These are phyloP conservation scores for Pipistrellus pygmaeus DNA, from an alignment of 2,797 vertebrate species.

Conservation along the genomic window DNA sequence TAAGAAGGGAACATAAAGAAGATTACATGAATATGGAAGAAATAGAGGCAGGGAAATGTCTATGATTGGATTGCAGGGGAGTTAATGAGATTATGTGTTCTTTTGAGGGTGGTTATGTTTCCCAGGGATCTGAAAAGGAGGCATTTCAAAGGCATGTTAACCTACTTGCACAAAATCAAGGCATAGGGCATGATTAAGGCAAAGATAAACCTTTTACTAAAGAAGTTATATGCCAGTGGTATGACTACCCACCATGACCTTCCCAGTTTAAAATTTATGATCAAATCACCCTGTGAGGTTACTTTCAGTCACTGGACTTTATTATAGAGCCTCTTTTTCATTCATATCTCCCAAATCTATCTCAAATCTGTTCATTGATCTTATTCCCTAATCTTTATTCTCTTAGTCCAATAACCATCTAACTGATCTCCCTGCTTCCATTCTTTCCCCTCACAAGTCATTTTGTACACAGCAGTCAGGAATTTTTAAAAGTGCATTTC, in stretches of 20 bases:
- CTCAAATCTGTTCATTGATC: not conserved
- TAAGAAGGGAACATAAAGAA: not conserved
- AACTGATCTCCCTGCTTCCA: not conserved
- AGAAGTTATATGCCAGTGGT: not conserved
- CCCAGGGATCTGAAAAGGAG: not conserved
- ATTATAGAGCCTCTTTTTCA: not conserved
- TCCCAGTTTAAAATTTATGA: not conserved
- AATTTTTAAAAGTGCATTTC: not conserved
- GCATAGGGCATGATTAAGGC: not conserved
- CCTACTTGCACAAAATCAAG: not conserved
- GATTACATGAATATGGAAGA: not conserved
- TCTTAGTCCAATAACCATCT: not conserved
- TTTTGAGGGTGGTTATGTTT: not conserved
- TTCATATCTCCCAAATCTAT: not conserved
- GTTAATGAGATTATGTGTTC: not conserved
- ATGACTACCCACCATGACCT: not conserved
- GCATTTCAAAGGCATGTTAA: not conserved
- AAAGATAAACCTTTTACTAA: not conserved
- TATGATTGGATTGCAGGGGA: not conserved
- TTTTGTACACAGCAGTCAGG: not conserved
- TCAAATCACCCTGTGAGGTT: not conserved
- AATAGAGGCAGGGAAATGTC: not conserved
- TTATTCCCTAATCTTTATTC: not conserved
- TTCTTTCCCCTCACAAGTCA: not conserved
- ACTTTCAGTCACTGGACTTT: not conserved